Evolutionary conservation across 1,140 invertebrate genomes (phyloP).

Genomic region (Drosophila novamexicana): DNA sequence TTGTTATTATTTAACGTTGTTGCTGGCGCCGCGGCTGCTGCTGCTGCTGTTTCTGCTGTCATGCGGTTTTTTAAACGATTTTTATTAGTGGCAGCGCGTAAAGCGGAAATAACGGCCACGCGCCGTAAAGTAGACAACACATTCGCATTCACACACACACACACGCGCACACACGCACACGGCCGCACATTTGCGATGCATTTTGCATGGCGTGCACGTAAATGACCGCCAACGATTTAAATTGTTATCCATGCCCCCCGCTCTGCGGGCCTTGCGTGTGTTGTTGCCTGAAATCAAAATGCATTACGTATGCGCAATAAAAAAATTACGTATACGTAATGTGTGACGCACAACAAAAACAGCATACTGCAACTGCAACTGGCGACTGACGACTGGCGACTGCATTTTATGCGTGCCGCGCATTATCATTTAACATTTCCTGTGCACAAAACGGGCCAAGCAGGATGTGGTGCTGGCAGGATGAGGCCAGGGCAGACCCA

Average conservation of each 20-base stretch:
- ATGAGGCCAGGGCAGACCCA: conserved; percentile 14
- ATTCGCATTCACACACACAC: conserved; percentile 45
- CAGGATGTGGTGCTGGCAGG: conserved; percentile 43
- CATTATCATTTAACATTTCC: conserved; percentile 83
- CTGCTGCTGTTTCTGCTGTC: conserved; percentile 65
- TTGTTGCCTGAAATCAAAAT: conserved; percentile 72
- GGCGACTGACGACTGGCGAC: conserved; percentile 31
- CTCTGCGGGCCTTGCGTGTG: conserved; percentile 40
- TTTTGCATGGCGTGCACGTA: conserved; percentile 81
- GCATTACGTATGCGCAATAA: conserved; percentile 81
- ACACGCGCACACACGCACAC: not conserved
- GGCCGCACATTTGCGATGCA: conserved; percentile 20
- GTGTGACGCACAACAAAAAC: conserved; percentile 50
- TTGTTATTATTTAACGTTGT: conserved; percentile 78
- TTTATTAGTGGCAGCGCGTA: conserved; percentile 78
- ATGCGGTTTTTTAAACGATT: conserved; percentile 80
- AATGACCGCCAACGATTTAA: conserved; percentile 80
- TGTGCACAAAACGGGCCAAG: conserved; percentile 53
- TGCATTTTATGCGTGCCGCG: conserved; percentile 78
- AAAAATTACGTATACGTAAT: conserved; percentile 77
- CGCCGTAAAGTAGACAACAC: conserved; percentile 76
- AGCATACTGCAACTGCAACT: conserved; percentile 2
- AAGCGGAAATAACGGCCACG: conserved; percentile 80
- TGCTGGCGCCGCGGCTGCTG: conserved; percentile 27
- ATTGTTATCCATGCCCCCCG: conserved; percentile 55